Evolutionary conservation across 1,140 invertebrate species (phyloP).

Genomic region (Lamellibrachia luymesi): DNA sequence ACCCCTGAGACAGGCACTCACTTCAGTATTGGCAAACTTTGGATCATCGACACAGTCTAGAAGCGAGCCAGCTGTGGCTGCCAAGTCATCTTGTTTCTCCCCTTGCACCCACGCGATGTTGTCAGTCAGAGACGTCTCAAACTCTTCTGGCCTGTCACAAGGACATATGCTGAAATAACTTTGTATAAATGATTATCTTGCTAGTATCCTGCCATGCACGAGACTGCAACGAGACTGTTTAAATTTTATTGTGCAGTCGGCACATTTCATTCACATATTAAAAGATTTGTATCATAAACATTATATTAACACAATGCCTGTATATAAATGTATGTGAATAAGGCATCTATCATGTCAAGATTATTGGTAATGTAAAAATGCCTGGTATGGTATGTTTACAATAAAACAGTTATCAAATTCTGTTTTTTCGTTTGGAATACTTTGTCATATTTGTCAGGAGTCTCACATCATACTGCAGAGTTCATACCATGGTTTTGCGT

Average conservation of each 20-base stretch:
- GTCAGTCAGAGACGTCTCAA: constrained; percentile 33
- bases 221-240: no score
- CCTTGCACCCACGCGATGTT: constrained; percentile 18
- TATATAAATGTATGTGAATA: no score
- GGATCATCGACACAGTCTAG: constrained; percentile 63
- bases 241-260: no score
- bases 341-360: no score
- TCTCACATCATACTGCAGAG: neutral
- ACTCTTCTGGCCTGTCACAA: constrained; percentile 40
- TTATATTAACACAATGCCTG: no score
- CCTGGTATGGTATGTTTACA: no score
- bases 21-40: constrained; percentile 70
- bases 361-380: no score
- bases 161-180: neutral
- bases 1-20: constrained; percentile 35
- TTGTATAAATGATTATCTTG: neutral
- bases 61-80: constrained; percentile 64
- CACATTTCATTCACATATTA: no score
- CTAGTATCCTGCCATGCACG: no score
- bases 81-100: constrained; percentile 56
- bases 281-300: no score
- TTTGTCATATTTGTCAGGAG: neutral
- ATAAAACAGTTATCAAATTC: no score
- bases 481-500: constrained; percentile 45
- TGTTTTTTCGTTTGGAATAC: no score